Conservation (phyloP, 2,113 vertebrate species). For the Oncorhynchus nerka region DNA sequence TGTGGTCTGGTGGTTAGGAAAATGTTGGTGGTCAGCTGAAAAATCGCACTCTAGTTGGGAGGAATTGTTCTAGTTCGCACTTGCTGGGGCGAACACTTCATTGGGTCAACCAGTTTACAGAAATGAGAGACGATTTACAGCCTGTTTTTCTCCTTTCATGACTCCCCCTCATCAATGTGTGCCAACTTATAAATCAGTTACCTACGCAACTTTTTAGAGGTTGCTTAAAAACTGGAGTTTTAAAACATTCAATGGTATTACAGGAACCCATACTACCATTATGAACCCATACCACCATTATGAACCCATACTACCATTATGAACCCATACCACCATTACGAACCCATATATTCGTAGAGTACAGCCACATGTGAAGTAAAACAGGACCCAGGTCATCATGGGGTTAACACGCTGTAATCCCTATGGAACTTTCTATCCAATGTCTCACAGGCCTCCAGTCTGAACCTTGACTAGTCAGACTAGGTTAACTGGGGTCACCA, state of each 20-base stretch:
- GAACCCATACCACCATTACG: background rate
- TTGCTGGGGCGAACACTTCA: no score
- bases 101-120: no score
- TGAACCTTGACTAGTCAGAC: conserved; percentile 18
- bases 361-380: conserved; percentile 20
- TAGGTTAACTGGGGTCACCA: conserved; percentile 31
- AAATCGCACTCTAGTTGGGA: background rate
- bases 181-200: no score
- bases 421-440: conserved; percentile 29
- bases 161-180: no score
- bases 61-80: background rate
- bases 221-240: no score
- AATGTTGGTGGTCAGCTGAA: background rate
- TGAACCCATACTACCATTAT: background rate
- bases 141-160: no score
- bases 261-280: background rate
- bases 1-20: background rate
- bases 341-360: background rate
- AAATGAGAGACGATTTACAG: no score
- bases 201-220: no score
- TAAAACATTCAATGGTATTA: background rate
- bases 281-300: background rate
- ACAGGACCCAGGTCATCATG: conserved; percentile 42
- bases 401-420: conserved; percentile 47
- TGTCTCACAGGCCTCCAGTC: conserved; percentile 30